A percentile compares a stretch with the other conserved stretches of the same genome.
Conservation (phyloP, 1,140 invertebrate species). For the Aphelenchoides avenae region DNA sequence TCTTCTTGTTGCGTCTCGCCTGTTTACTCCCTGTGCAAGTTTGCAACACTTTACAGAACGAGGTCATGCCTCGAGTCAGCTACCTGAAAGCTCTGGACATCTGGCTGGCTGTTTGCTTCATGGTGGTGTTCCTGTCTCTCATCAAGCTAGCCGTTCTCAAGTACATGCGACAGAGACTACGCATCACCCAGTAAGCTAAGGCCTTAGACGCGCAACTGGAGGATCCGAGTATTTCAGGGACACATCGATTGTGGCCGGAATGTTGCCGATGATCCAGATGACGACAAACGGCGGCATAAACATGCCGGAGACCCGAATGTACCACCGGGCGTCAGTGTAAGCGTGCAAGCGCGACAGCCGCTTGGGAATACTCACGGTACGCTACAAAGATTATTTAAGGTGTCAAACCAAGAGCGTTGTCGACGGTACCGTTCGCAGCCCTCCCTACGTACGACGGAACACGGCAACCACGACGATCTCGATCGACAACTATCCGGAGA, state of each 20-base stretch:
- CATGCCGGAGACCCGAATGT: not conserved
- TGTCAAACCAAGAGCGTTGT: not conserved
- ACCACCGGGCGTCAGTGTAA: not conserved
- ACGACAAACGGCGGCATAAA: not conserved
- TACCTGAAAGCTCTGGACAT: slow-evolving; percentile 78
- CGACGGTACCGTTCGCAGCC: not conserved
- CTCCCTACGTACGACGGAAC: not conserved
- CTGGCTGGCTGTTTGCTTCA: slow-evolving; percentile 74
- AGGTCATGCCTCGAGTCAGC: slow-evolving; percentile 72
- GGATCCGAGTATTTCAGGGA: slow-evolving; percentile 11
- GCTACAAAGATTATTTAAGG: not conserved
- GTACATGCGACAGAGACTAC: slow-evolving; percentile 53
- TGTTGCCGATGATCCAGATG: slow-evolving; percentile 6
- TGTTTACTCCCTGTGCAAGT: no score
- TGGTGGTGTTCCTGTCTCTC: slow-evolving; percentile 58
- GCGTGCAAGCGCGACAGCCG: not conserved
- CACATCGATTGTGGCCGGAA: slow-evolving; percentile 13
- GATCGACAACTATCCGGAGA: slow-evolving; percentile 2
- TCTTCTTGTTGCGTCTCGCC: no score
- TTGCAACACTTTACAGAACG: slow-evolving; percentile 65
- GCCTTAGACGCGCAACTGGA: slow-evolving; percentile 6
- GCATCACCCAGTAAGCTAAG: not conserved
- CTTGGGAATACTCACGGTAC: slow-evolving; percentile 6
- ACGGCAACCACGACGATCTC: slow-evolving; percentile 6
- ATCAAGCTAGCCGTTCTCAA: slow-evolving; percentile 58